Conservation (phyloP, 1,140 invertebrate genomes). For the Branchinecta lynchi region DNA sequence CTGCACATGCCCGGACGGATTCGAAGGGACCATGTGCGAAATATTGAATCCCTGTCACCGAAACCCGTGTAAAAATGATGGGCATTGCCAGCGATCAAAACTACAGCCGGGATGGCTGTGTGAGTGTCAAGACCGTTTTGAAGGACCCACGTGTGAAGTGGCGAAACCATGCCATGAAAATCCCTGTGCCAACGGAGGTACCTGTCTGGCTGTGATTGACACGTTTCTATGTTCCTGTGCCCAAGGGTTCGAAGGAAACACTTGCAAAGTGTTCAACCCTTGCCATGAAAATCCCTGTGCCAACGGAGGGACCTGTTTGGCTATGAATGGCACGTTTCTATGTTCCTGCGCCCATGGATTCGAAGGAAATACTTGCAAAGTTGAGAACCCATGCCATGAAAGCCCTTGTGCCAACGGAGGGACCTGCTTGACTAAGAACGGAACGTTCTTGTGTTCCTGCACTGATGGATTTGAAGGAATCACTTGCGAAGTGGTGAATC, state of each 20-base stretch:
- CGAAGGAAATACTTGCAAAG: conserved; percentile 25
- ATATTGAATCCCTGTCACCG: conserved; percentile 28
- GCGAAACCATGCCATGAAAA: conserved; percentile 56
- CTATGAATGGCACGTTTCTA: conserved; percentile 28
- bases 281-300: conserved; percentile 31
- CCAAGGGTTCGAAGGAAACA: conserved; percentile 27
- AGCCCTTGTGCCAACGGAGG: conserved; percentile 33
- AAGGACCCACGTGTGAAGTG: conserved; percentile 21
- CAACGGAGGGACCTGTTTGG: conserved; percentile 32
- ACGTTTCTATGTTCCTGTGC: conserved; percentile 28
- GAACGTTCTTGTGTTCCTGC: conserved; percentile 28
- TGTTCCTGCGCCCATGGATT: conserved; percentile 28
- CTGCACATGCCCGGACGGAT: conserved; percentile 45
- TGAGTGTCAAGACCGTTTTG: conserved; percentile 26
- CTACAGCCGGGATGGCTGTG: conserved; percentile 15
- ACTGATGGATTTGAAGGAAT: conserved; percentile 27
- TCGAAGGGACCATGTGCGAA: conserved; percentile 52
- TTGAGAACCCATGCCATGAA: conserved; percentile 25
- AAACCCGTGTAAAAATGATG: neutral
- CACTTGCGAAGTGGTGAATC: conserved; percentile 22
- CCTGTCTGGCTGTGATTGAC: conserved; percentile 43
- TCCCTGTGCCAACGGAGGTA: conserved; percentile 64
- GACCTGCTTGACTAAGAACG: conserved; percentile 30
- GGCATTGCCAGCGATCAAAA: neutral
- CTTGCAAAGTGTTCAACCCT: conserved; percentile 23